Evolutionary conservation across 2,888 invertebrate genomes (phyloP).

Genomic region (Loripinus fragilis): DNA sequence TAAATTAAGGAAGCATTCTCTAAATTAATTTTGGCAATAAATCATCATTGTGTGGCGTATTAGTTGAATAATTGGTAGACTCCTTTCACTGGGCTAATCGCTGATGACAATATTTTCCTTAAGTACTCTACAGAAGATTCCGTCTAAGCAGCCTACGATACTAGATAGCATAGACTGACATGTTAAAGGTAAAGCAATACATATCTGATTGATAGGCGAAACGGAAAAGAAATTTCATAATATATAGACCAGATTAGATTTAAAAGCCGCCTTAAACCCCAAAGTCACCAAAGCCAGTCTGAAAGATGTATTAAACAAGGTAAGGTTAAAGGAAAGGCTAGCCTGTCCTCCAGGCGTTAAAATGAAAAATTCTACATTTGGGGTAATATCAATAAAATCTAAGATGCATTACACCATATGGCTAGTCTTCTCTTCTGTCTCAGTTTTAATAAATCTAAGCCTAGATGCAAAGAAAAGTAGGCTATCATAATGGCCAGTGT

Average conservation of each 20-base stretch:
- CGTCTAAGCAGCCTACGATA: constrained; percentile 1
- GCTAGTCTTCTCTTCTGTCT: too few species aligned
- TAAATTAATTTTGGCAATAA: constrained; percentile 10
- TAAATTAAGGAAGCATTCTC: not conserved
- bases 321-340: too few species aligned
- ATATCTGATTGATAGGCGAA: not conserved
- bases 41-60: constrained; percentile 15
- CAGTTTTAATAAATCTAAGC: too few species aligned
- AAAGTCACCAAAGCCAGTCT: too few species aligned
- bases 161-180: not conserved
- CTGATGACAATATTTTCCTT: constrained; percentile 5
- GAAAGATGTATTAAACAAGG: too few species aligned
- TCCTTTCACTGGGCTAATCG: not conserved
- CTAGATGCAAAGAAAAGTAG: too few species aligned
- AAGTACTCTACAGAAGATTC: not conserved
- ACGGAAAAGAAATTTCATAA: not conserved
- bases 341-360: too few species aligned
- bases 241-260: not conserved
- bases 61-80: not conserved
- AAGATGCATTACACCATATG: too few species aligned
- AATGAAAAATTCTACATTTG: too few species aligned
- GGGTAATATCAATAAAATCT: too few species aligned
- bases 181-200: not conserved
- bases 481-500: too few species aligned
- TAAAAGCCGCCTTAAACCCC: not conserved